Conservation (phyloP, 2,888 invertebrate species). For the Biston betularia region DNA sequence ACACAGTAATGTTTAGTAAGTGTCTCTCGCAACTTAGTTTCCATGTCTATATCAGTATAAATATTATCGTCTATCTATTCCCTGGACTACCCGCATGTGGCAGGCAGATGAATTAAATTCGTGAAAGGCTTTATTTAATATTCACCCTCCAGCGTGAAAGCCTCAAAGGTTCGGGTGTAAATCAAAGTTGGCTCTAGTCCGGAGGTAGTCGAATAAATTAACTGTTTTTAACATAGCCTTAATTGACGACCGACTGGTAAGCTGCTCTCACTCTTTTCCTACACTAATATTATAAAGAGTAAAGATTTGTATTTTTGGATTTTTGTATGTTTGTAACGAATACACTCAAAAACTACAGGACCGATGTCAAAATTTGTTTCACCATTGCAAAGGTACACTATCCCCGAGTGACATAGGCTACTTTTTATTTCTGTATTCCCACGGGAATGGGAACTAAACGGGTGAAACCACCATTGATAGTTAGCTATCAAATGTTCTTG, state of each 20-base stretch:
- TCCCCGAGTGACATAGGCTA: too few species aligned
- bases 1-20: too few species aligned
- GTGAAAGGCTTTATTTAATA: conserved; percentile 53
- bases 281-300: too few species aligned
- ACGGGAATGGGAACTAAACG: too few species aligned
- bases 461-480: too few species aligned
- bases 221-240: conserved; percentile 40
- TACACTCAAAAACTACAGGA: too few species aligned
- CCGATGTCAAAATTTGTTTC: too few species aligned
- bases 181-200: conserved; percentile 52
- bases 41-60: background rate
- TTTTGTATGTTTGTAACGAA: too few species aligned
- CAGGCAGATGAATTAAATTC: conserved; percentile 55
- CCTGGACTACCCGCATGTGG: conserved; percentile 39
- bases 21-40: background rate
- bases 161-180: conserved; percentile 51
- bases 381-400: too few species aligned
- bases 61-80: conserved; percentile 19
- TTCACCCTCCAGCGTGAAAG: conserved; percentile 55
- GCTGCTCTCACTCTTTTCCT: background rate
- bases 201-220: conserved; percentile 46
- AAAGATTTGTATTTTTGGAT: too few species aligned
- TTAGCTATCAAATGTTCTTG: too few species aligned
- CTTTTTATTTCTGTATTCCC: too few species aligned
- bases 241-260: conserved; percentile 28